phyloP scores from a whole-genome alignment of 2,888 invertebrate genomes.

The Thelaira solivaga region DNA sequence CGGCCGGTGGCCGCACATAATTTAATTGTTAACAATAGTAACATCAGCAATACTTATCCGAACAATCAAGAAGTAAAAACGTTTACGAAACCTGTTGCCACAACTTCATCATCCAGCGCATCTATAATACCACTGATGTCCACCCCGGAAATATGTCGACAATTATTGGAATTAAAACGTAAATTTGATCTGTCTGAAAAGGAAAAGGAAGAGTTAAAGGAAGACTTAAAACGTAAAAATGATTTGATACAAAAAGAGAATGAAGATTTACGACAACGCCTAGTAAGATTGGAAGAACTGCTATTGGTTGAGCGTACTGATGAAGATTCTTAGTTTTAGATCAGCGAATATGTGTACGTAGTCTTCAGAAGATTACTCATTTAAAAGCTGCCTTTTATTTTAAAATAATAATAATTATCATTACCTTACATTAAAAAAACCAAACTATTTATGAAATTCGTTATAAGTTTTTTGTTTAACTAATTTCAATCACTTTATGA shows the following conservation, averaged over 20 bases:
- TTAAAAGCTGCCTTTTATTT: conserved; percentile 40
- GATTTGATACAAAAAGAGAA: conserved; percentile 73
- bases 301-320: conserved; percentile 66
- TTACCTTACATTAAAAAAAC: not conserved
- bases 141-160: conserved; percentile 74
- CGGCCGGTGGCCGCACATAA: conserved; percentile 49
- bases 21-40: conserved; percentile 2
- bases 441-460: conserved; percentile 19
- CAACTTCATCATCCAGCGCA: conserved; percentile 42
- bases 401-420: conserved; percentile 1
- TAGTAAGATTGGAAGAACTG: conserved; percentile 72
- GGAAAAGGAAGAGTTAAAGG: too few relatives aligned
- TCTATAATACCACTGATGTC: conserved; percentile 71
- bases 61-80: conserved; percentile 17
- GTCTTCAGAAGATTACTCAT: not conserved
- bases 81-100: conserved; percentile 1
- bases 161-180: conserved; percentile 72
- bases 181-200: too few relatives aligned
- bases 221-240: conserved; percentile 72
- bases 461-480: conserved; percentile 22
- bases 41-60: not conserved
- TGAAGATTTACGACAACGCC: conserved; percentile 71
- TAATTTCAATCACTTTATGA: conserved; percentile 24
- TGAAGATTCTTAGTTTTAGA: conserved; percentile 62
- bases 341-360: not conserved